These are phyloP conservation scores for Chelmon rostratus DNA, from an alignment of 2,797 vertebrate species.

Conservation along the genomic window DNA sequence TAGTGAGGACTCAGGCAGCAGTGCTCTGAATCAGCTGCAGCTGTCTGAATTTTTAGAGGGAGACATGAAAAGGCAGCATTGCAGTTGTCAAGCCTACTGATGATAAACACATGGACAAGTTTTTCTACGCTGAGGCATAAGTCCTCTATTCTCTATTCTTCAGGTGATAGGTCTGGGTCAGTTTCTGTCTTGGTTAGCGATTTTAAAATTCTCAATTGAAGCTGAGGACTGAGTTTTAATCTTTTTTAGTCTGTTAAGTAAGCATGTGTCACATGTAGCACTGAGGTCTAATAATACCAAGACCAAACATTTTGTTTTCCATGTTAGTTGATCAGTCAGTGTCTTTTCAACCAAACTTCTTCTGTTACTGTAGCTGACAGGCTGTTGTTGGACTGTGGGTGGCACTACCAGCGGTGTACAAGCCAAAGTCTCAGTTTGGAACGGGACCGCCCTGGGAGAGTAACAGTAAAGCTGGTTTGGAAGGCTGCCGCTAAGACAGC, in stretches of 20 bases:
- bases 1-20: not conserved
- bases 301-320: not conserved
- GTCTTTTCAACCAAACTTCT: slow-evolving; percentile 16
- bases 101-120: not conserved
- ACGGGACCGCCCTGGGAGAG: slow-evolving; percentile 48
- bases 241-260: not conserved
- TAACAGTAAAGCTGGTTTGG: slow-evolving; percentile 76
- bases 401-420: slow-evolving; percentile 14
- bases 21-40: not conserved
- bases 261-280: not conserved
- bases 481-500: slow-evolving; percentile 71
- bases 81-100: not conserved
- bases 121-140: not conserved
- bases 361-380: slow-evolving; percentile 23
- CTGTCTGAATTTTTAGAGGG: no score
- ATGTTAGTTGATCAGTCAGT: not conserved
- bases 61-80: not conserved
- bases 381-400: slow-evolving; percentile 33
- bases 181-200: not conserved
- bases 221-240: not conserved
- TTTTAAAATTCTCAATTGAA: not conserved
- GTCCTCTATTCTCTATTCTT: not conserved
- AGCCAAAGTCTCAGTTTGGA: slow-evolving; percentile 64
- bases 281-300: no score
- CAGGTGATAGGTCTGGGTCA: not conserved